These are phyloP conservation scores for Pristionchus entomophagus DNA, from an alignment of 2,888 invertebrate genomes.

Conservation along the genomic window DNA sequence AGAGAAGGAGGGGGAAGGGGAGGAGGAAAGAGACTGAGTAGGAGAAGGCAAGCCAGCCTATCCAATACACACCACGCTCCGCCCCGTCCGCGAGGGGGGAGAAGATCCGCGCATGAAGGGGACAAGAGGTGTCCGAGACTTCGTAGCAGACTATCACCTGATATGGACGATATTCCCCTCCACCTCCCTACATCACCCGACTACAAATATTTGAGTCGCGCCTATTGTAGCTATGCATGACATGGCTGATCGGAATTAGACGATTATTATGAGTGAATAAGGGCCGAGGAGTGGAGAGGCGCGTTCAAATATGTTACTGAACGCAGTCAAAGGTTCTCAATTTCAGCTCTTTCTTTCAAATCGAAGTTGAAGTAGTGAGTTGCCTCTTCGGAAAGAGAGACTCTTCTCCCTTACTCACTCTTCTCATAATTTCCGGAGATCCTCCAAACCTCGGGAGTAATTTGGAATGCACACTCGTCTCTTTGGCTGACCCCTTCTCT, in stretches of 20 bases:
- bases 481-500: too few species aligned
- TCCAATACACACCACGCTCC: slow-evolving; percentile 44
- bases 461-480: slow-evolving; percentile 19
- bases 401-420: background rate
- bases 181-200: background rate
- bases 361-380: background rate
- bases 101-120: background rate
- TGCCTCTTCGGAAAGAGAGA: background rate
- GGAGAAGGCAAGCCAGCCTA: slow-evolving; percentile 38
- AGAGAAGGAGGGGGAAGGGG: background rate
- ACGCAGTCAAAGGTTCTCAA: too few species aligned
- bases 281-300: background rate
- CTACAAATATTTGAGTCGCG: slow-evolving; percentile 9
- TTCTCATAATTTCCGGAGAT: slow-evolving; percentile 20
- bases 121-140: background rate
- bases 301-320: background rate
- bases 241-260: slow-evolving; percentile 4
- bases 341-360: too few species aligned
- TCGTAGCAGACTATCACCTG: background rate
- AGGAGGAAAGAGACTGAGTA: slow-evolving; percentile 1
- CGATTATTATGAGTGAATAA: background rate
- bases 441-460: background rate
- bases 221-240: background rate
- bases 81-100: background rate
- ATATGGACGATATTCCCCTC: background rate